Conservation (phyloP, 2,797 vertebrate species). For the Phalanger gymnotis region DNA sequence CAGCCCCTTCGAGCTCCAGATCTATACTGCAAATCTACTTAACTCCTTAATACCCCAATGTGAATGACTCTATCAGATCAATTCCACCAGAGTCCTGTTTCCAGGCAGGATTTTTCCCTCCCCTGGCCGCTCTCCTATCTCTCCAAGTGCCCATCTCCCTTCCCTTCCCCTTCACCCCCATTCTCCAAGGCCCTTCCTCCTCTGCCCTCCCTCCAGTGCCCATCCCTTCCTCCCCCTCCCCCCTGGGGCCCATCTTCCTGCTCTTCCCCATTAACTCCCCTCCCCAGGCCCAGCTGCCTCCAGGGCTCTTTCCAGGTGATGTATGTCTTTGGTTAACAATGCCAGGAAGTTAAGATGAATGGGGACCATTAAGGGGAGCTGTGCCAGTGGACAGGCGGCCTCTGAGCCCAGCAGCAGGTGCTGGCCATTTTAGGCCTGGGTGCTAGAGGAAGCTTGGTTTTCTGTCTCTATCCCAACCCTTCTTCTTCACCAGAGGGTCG, state of each 20-base stretch:
- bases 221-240: neutral
- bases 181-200: too few species aligned
- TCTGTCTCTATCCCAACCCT: neutral
- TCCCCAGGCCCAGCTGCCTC: neutral
- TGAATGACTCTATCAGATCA: neutral
- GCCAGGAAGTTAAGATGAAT: conserved; percentile 71
- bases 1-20: neutral
- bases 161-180: too few species aligned
- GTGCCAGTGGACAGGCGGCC: conserved; percentile 55
- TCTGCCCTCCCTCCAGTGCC: too few species aligned
- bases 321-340: conserved; percentile 24
- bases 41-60: neutral
- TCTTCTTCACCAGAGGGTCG: neutral
- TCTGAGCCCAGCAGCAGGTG: neutral
- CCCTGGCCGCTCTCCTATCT: neutral
- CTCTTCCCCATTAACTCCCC: conserved; percentile 12
- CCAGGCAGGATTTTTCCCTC: neutral
- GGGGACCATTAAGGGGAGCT: conserved; percentile 59
- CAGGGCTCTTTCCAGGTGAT: conserved; percentile 5
- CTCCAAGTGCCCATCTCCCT: neutral
- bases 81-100: neutral
- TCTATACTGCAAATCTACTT: neutral
- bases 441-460: neutral
- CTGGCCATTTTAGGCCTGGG: neutral
- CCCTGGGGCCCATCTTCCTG: neutral